Conservation (phyloP, 2,888 invertebrate genomes). For the Xylocampa areola region DNA sequence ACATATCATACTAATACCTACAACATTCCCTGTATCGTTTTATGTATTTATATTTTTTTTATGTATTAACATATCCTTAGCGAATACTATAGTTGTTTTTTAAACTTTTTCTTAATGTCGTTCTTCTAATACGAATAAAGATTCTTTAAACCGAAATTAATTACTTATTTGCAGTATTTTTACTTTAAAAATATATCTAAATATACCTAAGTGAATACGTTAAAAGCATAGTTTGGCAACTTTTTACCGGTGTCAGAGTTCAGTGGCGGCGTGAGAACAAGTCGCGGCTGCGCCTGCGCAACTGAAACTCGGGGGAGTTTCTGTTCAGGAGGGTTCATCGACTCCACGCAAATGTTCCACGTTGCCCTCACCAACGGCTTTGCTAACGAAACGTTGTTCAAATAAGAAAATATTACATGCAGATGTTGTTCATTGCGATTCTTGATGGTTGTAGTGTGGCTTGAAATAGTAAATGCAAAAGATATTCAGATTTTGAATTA, state of each 20-base stretch:
- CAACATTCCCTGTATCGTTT: too few species aligned
- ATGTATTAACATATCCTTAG: too few species aligned
- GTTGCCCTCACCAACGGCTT: constrained; percentile 53
- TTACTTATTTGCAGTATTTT: too few species aligned
- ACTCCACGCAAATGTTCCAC: constrained; percentile 73
- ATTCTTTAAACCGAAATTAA: too few species aligned
- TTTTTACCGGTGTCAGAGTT: constrained; percentile 86
- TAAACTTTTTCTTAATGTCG: too few species aligned
- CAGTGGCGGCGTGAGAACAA: constrained; percentile 82
- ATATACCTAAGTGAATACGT: constrained; percentile 7
- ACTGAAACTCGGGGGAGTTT: constrained; percentile 87
- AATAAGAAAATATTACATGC: constrained; percentile 50
- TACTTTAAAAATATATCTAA: neutral
- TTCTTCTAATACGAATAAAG: too few species aligned
- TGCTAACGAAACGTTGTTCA: constrained; percentile 41
- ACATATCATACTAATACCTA: too few species aligned
- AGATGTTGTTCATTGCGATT: constrained; percentile 49
- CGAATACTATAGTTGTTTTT: too few species aligned
- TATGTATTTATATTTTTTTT: too few species aligned
- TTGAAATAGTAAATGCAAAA: neutral
- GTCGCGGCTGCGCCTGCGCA: constrained; percentile 58
- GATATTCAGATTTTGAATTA: neutral
- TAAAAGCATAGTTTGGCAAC: constrained; percentile 65
- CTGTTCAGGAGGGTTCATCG: constrained; percentile 85
- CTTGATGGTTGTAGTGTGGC: constrained; percentile 26